Conservation (phyloP, 2,113 vertebrate species). For the Laticauda colubrina region DNA sequence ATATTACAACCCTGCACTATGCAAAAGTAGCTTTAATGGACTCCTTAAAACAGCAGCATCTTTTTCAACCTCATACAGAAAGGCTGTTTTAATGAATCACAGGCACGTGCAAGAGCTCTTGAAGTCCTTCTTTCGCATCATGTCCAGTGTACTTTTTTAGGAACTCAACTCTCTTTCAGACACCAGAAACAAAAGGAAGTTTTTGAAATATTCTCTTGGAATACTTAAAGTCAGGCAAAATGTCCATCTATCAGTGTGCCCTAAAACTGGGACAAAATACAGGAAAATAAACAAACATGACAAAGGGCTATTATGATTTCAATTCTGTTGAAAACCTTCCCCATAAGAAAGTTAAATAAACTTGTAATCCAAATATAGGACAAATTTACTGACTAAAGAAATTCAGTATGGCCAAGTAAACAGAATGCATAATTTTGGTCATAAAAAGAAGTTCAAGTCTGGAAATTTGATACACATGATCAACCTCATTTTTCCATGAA, state of each 20-base stretch:
- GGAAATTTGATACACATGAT: not conserved
- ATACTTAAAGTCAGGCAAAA: not conserved
- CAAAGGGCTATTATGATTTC: not conserved
- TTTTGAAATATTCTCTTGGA: not conserved
- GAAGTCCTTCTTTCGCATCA: not conserved
- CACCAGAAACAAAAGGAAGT: not conserved
- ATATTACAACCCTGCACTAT: not conserved
- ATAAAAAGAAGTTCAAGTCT: not conserved
- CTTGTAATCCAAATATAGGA: not conserved
- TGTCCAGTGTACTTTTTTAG: not conserved
- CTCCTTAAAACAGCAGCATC: not conserved
- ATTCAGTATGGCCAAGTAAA: not conserved
- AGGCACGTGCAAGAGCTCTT: not conserved
- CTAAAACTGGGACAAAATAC: not conserved
- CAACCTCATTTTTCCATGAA: not conserved
- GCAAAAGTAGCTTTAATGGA: not conserved
- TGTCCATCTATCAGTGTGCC: not conserved
- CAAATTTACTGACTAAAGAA: not conserved
- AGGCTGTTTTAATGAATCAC: not conserved
- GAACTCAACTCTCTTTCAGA: not conserved
- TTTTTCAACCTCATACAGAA: not conserved
- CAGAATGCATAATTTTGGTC: not conserved
- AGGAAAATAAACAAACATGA: not conserved
- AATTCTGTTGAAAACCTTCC: not conserved
- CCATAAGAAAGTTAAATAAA: not conserved